Conservation (phyloP, 2,797 vertebrate genomes). For the Protonibea diacanthus region DNA sequence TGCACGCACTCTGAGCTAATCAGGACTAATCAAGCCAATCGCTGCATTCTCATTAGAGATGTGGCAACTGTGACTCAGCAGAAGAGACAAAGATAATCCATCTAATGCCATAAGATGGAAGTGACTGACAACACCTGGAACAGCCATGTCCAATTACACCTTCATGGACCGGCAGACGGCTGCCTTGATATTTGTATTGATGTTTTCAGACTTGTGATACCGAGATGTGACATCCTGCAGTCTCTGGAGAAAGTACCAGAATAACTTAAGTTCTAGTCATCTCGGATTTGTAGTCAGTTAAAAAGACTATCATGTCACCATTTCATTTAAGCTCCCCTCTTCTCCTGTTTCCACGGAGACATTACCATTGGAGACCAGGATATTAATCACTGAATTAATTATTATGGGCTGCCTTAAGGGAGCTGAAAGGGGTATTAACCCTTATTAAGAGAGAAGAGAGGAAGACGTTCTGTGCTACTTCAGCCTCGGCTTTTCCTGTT, state of each 20-base stretch:
- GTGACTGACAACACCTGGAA: constrained; percentile 60
- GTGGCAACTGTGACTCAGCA: constrained; percentile 47
- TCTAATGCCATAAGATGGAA: constrained; percentile 19
- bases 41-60: constrained; percentile 41
- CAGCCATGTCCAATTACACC: constrained; percentile 31
- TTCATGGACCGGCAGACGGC: not conserved
- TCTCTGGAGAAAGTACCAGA: constrained; percentile 16
- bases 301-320: constrained; percentile 58
- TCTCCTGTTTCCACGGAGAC: constrained; percentile 74
- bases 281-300: constrained; percentile 72
- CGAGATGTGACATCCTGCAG: constrained; percentile 17
- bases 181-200: constrained; percentile 1
- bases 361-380: constrained; percentile 64
- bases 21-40: constrained; percentile 62
- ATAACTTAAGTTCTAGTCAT: constrained; percentile 31
- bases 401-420: constrained; percentile 73
- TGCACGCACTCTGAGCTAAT: constrained; percentile 50
- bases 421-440: constrained; percentile 76
- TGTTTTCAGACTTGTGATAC: constrained; percentile 11
- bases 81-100: constrained; percentile 46
- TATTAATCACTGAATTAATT: constrained; percentile 83
- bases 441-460: constrained; percentile 59
- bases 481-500: constrained; percentile 34
- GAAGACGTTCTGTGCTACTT: constrained; percentile 26
- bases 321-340: constrained; percentile 66